Evolutionary conservation across 2,797 vertebrate species (phyloP).

Genomic region (Leuciscus waleckii): DNA sequence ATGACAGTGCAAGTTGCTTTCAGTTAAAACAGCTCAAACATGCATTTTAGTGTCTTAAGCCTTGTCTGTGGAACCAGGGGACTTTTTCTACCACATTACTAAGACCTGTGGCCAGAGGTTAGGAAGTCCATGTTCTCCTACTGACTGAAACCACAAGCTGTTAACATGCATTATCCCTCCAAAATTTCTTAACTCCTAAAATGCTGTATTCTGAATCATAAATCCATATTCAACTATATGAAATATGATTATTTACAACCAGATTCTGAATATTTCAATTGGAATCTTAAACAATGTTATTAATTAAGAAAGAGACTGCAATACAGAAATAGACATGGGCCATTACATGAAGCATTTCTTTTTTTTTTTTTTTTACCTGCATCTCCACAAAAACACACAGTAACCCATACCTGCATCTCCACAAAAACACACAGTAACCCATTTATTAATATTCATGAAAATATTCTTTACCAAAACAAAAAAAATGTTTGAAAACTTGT

Average conservation of each 20-base stretch:
- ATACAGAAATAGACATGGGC: not conserved
- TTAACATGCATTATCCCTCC: not conserved
- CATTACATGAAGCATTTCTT: not conserved
- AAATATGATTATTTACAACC: not conserved
- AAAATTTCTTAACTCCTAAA: not conserved
- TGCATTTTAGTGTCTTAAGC: not conserved
- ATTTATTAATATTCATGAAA: not conserved
- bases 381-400: not conserved
- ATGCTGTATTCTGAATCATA: not conserved
- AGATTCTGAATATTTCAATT: not conserved
- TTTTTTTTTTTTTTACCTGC: not conserved
- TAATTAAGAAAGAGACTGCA: not conserved
- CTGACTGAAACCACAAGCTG: slow-evolving; percentile 10
- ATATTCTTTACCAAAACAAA: not conserved
- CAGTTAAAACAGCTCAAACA: not conserved
- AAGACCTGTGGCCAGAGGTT: not conserved
- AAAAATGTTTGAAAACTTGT: not conserved
- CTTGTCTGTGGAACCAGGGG: not conserved
- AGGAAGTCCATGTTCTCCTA: not conserved
- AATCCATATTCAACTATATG: not conserved
- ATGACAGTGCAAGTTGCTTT: too few species aligned
- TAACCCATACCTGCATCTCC: not conserved
- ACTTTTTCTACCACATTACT: not conserved
- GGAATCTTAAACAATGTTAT: too few species aligned
- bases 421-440: not conserved